phyloP scores from a whole-genome alignment of 2,888 invertebrate species.

The Megaustenia siamemsis region DNA sequence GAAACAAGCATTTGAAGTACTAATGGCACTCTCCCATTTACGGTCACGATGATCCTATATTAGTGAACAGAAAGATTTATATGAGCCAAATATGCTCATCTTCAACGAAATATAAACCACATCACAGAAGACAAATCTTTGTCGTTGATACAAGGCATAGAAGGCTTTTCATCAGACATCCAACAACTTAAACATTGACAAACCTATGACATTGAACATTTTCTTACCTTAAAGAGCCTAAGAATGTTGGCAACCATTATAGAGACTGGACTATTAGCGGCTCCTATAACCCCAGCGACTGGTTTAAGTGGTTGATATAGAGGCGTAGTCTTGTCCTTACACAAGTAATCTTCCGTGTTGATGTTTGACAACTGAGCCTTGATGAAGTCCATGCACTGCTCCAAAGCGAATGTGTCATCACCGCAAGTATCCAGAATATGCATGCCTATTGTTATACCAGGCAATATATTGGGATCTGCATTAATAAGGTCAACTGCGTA shows the following conservation, averaged over 20 bases:
- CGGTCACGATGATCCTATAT: too few relatives aligned
- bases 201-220: too few relatives aligned
- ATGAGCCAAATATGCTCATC: too few relatives aligned
- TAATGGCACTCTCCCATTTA: too few relatives aligned
- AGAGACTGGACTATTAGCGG: conserved; percentile 88
- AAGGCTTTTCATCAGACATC: too few relatives aligned
- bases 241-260: conserved; percentile 89
- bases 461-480: conserved; percentile 80
- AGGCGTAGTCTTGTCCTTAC: conserved; percentile 83
- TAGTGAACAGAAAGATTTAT: too few relatives aligned
- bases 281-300: conserved; percentile 88
- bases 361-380: conserved; percentile 80
- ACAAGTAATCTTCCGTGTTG: conserved; percentile 83
- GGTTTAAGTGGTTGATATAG: conserved; percentile 82
- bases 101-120: too few relatives aligned
- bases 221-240: conserved; percentile 86
- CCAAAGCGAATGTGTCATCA: conserved; percentile 83
- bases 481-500: conserved; percentile 83
- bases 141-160: too few relatives aligned
- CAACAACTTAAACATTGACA: too few relatives aligned
- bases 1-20: too few relatives aligned
- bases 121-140: too few relatives aligned
- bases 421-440: conserved; percentile 84
- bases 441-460: conserved; percentile 77
- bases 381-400: conserved; percentile 84